A percentile compares a stretch with the other conserved stretches of the same genome.
Conservation (phyloP, 2,797 vertebrate species). For the Discoglossus pictus region DNA sequence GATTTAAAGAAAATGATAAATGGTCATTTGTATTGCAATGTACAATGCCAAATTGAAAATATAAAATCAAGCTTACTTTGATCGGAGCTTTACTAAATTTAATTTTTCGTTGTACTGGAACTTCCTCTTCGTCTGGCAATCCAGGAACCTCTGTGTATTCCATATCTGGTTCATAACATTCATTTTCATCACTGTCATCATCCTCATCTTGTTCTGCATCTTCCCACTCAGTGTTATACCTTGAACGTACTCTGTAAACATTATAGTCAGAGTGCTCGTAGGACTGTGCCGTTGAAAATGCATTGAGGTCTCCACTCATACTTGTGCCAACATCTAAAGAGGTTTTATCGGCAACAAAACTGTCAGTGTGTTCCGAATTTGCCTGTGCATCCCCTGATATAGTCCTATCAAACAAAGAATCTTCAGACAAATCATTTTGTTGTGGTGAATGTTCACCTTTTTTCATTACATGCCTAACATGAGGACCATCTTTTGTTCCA, state of each 20-base stretch:
- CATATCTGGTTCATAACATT: conserved; percentile 84
- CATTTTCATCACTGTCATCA: conserved; percentile 88
- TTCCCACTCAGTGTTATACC: conserved; percentile 88
- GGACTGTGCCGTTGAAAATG: conserved; percentile 71
- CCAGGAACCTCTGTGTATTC: conserved; percentile 88
- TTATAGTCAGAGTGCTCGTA: conserved; percentile 86
- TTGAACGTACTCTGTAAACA: conserved; percentile 80
- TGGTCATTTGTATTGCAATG: no score
- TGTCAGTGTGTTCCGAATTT: conserved; percentile 51
- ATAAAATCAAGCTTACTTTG: conserved; percentile 75
- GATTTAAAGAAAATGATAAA: no score
- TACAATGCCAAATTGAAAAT: no score
- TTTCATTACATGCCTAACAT: conserved; percentile 55
- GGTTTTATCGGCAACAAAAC: conserved; percentile 52
- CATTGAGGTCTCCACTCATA: conserved; percentile 71
- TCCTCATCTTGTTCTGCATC: conserved; percentile 90
- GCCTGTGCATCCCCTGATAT: conserved; percentile 54
- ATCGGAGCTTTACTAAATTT: conserved; percentile 90
- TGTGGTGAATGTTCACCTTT: conserved; percentile 48
- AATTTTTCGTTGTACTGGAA: conserved; percentile 89
- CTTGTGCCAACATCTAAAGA: conserved; percentile 62
- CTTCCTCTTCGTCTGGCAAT: conserved; percentile 85
- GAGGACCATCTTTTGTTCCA: conserved; percentile 40
- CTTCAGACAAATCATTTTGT: conserved; percentile 55
- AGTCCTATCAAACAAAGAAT: conserved; percentile 48